Conservation (phyloP, 2,113 vertebrate species). For the Periophthalmodon schlosseri region DNA sequence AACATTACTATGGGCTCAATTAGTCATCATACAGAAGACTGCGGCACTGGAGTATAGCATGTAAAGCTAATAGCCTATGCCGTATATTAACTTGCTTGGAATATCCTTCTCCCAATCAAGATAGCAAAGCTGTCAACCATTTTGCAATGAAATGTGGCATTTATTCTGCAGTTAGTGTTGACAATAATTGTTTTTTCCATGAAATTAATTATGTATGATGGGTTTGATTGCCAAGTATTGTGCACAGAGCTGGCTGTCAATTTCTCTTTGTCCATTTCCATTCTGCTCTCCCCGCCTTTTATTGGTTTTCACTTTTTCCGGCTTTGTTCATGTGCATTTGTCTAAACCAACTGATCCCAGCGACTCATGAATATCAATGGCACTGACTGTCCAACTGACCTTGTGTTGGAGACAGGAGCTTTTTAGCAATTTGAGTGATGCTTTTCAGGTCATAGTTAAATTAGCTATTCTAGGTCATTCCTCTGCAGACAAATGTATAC, state of each 20-base stretch:
- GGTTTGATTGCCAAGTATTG: slow-evolving; percentile 12
- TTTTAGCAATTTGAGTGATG: not conserved
- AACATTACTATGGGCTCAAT: slow-evolving; percentile 2
- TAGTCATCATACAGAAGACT: not conserved
- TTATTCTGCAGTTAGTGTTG: not conserved
- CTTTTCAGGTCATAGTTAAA: not conserved
- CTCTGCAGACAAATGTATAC: not conserved
- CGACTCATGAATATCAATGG: slow-evolving; percentile 17
- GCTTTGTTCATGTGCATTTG: not conserved
- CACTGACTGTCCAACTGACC: slow-evolving; percentile 12
- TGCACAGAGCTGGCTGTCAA: not conserved
- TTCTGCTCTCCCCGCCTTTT: not conserved
- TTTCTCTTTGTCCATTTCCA: not conserved
- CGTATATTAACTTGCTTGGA: slow-evolving; percentile 1
- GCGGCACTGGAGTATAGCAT: not conserved
- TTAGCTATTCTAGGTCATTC: not conserved
- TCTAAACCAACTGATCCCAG: slow-evolving; percentile 4
- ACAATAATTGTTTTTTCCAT: slow-evolving; percentile 7
- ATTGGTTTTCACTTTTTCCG: not conserved
- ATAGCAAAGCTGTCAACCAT: not conserved
- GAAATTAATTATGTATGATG: slow-evolving; percentile 6
- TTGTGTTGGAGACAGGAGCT: not conserved
- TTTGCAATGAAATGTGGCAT: not conserved
- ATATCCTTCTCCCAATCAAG: not conserved
- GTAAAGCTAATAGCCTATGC: slow-evolving; percentile 9